Evolutionary conservation across 2,113 vertebrate genomes (phyloP).

Genomic region (Neolamprologus sp.): DNA sequence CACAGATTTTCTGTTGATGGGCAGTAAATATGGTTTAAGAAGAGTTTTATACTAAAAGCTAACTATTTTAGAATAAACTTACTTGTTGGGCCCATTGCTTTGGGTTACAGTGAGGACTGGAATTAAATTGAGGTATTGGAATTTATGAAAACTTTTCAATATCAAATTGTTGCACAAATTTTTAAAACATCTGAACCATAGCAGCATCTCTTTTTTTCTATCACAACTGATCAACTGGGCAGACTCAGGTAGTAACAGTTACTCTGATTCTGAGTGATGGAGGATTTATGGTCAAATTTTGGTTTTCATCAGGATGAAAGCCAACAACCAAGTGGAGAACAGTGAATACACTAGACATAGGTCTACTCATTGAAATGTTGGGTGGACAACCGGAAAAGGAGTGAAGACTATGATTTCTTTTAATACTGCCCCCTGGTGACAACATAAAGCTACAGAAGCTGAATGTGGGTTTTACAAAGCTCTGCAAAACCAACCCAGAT

Average conservation of each 20-base stretch:
- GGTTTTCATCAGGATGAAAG: not conserved
- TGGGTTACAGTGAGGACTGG: not conserved
- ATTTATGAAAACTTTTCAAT: not conserved
- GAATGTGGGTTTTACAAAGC: not conserved
- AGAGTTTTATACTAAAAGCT: not conserved
- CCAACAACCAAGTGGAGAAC: not conserved
- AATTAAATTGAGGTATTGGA: not conserved
- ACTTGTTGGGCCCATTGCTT: not conserved
- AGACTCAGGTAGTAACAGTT: not conserved
- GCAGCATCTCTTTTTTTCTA: not conserved
- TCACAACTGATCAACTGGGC: not conserved
- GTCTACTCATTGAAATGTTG: not conserved
- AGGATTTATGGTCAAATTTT: not conserved
- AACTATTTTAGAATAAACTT: not conserved
- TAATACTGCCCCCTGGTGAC: not conserved
- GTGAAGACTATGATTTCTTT: not conserved
- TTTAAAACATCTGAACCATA: not conserved
- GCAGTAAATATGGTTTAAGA: not conserved
- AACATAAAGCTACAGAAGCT: not conserved
- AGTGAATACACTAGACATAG: not conserved
- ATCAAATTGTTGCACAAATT: not conserved
- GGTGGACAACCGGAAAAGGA: not conserved
- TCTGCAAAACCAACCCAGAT: not conserved
- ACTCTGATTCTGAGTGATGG: not conserved
- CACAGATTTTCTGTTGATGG: not conserved